Conservation (phyloP, 2,888 invertebrate species). For the Trichacis sp. region DNA sequence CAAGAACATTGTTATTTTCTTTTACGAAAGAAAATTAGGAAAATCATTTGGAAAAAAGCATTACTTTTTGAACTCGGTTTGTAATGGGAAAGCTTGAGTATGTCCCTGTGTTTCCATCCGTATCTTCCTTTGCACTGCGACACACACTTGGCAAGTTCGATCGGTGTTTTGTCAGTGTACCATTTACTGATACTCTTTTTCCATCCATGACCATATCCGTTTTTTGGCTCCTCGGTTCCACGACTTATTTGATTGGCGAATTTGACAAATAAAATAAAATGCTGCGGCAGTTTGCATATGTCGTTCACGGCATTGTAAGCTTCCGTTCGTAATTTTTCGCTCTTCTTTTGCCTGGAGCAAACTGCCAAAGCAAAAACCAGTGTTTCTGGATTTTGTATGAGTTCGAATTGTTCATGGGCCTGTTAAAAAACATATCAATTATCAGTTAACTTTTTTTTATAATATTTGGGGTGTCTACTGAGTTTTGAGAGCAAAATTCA, state of each 20-base stretch:
- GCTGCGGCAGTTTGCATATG: slow-evolving; percentile 75
- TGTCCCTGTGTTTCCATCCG: slow-evolving; percentile 80
- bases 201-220: slow-evolving; percentile 76
- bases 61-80: slow-evolving; percentile 42
- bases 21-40: too few relatives aligned
- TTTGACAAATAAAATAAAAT: slow-evolving; percentile 76
- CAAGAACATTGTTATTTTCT: too few relatives aligned
- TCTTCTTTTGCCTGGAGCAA: slow-evolving; percentile 70
- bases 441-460: too few relatives aligned
- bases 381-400: slow-evolving; percentile 72
- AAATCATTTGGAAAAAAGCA: too few relatives aligned
- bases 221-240: slow-evolving; percentile 48
- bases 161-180: slow-evolving; percentile 75
- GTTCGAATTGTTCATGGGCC: slow-evolving; percentile 52
- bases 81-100: slow-evolving; percentile 76
- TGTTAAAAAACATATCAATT: slow-evolving; percentile 1
- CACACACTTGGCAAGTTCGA: slow-evolving; percentile 75
- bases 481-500: too few relatives aligned
- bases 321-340: slow-evolving; percentile 69
- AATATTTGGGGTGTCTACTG: too few relatives aligned
- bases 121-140: slow-evolving; percentile 75
- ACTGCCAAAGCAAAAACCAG: slow-evolving; percentile 76
- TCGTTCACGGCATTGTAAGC: slow-evolving; percentile 71
- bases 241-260: slow-evolving; percentile 70
- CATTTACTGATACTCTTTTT: slow-evolving; percentile 75